Evolutionary conservation across 2,888 invertebrate genomes (phyloP).

Genomic region (Drosophila bunnanda): DNA sequence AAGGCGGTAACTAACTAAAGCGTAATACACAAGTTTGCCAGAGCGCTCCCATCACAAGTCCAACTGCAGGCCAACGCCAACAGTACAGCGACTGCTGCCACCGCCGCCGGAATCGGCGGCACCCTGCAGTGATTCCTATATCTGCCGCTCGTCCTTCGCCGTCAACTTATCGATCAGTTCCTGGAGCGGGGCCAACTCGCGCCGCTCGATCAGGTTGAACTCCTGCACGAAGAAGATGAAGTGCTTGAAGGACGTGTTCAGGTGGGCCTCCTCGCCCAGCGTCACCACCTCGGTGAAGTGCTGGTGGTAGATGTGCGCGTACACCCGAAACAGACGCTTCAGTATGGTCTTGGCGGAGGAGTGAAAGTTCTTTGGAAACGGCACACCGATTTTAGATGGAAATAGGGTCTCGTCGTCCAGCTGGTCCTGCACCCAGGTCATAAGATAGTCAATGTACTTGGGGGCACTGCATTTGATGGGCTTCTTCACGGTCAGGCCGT

Average conservation of each 20-base stretch:
- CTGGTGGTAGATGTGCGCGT: conserved; percentile 99
- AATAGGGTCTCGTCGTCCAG: conserved; percentile 99
- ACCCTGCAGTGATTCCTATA: conserved; percentile 77
- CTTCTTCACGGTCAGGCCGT: conserved; percentile 98
- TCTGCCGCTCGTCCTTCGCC: conserved; percentile 94
- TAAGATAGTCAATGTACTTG: conserved; percentile 99
- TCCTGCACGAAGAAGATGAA: conserved; percentile 98
- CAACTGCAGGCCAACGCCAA: conserved; percentile 57
- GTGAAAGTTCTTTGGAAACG: conserved; percentile 98
- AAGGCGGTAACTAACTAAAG: conserved; percentile 76
- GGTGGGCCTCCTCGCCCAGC: conserved; percentile 98
- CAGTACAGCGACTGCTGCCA: conserved; percentile 19
- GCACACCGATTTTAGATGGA: conserved; percentile 99
- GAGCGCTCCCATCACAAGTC: conserved; percentile 69
- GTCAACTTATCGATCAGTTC: conserved; percentile 98
- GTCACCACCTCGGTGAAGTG: conserved; percentile 99
- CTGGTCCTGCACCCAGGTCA: conserved; percentile 99
- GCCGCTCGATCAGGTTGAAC: conserved; percentile 97
- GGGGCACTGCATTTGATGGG: conserved; percentile 99
- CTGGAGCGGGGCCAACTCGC: conserved; percentile 98
- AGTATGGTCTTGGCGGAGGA: conserved; percentile 98
- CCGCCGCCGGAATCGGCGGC: conserved; percentile 48
- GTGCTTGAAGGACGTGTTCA: conserved; percentile 99
- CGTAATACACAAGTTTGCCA: conserved; percentile 60
- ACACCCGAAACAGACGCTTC: conserved; percentile 98